These are phyloP conservation scores for Diloba caeruleocephala DNA, from an alignment of 2,888 invertebrate species.

Conservation along the genomic window DNA sequence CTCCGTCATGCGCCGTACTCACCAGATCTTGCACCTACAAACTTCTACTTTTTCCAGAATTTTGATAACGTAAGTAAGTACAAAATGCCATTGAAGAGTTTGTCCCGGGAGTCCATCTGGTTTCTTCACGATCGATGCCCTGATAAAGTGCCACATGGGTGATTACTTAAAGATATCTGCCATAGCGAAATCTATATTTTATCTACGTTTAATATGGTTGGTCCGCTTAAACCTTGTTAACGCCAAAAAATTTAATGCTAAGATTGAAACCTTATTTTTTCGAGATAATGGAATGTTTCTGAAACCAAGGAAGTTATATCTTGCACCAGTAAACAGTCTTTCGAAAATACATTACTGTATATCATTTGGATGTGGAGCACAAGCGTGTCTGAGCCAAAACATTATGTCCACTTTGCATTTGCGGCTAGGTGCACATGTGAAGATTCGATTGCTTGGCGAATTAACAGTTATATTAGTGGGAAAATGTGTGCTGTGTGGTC, in stretches of 20 bases:
- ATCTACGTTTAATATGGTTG: neutral
- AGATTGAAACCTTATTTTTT: conserved; percentile 8
- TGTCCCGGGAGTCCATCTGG: too few relatives aligned
- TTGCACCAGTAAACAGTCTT: conserved; percentile 27
- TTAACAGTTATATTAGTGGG: conserved; percentile 17
- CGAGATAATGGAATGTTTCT: conserved; percentile 14
- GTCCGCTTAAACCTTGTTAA: conserved; percentile 15
- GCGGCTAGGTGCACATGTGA: conserved; percentile 3
- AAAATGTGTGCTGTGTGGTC: conserved; percentile 39
- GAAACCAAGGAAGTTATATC: conserved; percentile 10
- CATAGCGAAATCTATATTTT: neutral
- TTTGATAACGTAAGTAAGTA: too few relatives aligned
- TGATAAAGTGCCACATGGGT: too few relatives aligned
- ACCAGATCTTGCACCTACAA: too few relatives aligned
- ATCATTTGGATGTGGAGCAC: conserved; percentile 21
- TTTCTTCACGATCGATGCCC: too few relatives aligned
- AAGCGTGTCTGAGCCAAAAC: conserved; percentile 4
- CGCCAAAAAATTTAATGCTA: conserved; percentile 1
- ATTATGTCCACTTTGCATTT: conserved; percentile 4
- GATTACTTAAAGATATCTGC: neutral
- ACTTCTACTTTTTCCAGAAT: too few relatives aligned
- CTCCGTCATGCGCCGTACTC: too few relatives aligned
- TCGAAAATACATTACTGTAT: conserved; percentile 34
- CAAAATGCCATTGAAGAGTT: too few relatives aligned
- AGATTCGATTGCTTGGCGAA: too few relatives aligned